A percentile compares a stretch with the other conserved stretches of the same genome.
Conservation (phyloP, 2,797 vertebrate species). For the Eleutherodactylus coqui region DNA sequence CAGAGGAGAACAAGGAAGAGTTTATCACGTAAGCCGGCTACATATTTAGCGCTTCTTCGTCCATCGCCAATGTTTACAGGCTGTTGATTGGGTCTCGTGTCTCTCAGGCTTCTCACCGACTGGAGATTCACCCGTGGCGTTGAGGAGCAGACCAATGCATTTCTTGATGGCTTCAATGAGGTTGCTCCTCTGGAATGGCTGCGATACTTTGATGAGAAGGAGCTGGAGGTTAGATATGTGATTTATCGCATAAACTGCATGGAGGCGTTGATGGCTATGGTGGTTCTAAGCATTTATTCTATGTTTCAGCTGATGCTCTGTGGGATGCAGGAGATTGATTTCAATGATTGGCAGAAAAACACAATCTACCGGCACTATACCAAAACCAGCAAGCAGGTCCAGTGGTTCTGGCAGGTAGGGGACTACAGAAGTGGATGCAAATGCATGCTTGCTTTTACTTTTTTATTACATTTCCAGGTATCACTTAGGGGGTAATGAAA, state of each 20-base stretch:
- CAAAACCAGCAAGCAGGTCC: slow-evolving; percentile 98
- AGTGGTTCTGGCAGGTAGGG: slow-evolving; percentile 98
- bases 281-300: background rate
- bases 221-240: slow-evolving; percentile 87
- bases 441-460: background rate
- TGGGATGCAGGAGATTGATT: slow-evolving; percentile 97
- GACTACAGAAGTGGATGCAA: background rate
- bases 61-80: background rate
- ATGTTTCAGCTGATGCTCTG: slow-evolving; percentile 91
- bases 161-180: slow-evolving; percentile 96
- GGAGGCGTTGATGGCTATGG: too few species aligned
- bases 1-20: slow-evolving; percentile 95
- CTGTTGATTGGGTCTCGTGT: background rate
- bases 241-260: background rate
- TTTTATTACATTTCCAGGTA: background rate
- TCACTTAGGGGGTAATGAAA: background rate
- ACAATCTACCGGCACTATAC: slow-evolving; percentile 97
- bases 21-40: slow-evolving; percentile 86
- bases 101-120: slow-evolving; percentile 88
- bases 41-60: fast-evolving
- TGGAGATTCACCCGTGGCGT: slow-evolving; percentile 96
- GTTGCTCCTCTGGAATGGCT: slow-evolving; percentile 96
- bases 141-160: slow-evolving; percentile 96
- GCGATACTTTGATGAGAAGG: slow-evolving; percentile 96
- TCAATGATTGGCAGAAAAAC: slow-evolving; percentile 96